Evolutionary conservation across 1,140 invertebrate genomes (phyloP).

Genomic region (Drosophila novamexicana): DNA sequence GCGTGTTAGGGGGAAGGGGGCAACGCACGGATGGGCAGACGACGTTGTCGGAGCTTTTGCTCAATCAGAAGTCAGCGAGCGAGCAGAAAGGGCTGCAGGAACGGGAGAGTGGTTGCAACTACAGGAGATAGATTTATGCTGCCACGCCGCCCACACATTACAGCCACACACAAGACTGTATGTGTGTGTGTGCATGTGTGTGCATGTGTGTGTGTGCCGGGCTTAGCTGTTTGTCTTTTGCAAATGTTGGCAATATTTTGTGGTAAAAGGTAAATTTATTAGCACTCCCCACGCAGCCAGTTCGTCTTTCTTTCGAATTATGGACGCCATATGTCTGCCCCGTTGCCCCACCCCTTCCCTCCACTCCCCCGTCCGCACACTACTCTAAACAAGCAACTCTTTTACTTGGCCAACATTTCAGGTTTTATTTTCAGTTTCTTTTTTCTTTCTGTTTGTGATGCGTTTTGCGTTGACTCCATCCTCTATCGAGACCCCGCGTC

Average conservation of each 20-base stretch:
- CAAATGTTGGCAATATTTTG: slow-evolving; percentile 80
- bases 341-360: background rate
- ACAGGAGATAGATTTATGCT: slow-evolving; percentile 41
- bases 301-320: slow-evolving; percentile 44
- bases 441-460: background rate
- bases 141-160: slow-evolving; percentile 36
- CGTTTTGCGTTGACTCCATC: slow-evolving; percentile 11
- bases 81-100: background rate
- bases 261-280: slow-evolving; percentile 80
- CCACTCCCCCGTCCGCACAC: background rate
- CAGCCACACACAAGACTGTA: background rate
- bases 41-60: slow-evolving; percentile 33
- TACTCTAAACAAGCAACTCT: slow-evolving; percentile 9
- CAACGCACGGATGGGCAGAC: slow-evolving; percentile 7
- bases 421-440: slow-evolving; percentile 11
- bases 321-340: slow-evolving; percentile 41
- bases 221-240: slow-evolving; percentile 70
- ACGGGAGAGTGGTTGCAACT: background rate
- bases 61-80: slow-evolving; percentile 42
- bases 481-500: background rate
- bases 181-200: slow-evolving; percentile 4
- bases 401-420: slow-evolving; percentile 30
- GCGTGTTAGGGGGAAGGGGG: background rate
- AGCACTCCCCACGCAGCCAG: slow-evolving; percentile 46
- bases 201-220: slow-evolving; percentile 9